Evolutionary conservation across 2,797 vertebrate species (phyloP).

Genomic region (Amazona finschi): DNA sequence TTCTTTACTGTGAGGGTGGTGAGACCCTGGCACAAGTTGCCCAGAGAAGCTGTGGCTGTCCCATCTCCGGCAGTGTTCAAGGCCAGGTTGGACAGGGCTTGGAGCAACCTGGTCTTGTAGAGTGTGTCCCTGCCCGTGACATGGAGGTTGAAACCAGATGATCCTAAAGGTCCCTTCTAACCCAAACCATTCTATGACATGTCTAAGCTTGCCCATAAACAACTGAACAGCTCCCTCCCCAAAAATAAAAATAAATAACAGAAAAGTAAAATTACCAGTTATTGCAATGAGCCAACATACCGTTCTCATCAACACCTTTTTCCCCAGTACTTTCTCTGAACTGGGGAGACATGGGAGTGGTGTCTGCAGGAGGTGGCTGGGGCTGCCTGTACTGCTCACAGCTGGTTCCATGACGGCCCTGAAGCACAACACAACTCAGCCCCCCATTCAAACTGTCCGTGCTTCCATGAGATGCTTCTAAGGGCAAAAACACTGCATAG

Average conservation of each 20-base stretch:
- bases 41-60: not conserved
- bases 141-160: not conserved
- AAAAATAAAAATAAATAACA: not conserved
- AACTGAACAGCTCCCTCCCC: not conserved
- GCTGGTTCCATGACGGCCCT: not conserved
- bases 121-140: not conserved
- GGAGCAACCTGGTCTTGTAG: not conserved
- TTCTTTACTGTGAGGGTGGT: not conserved
- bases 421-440: not conserved
- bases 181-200: not conserved
- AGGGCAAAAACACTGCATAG: not conserved
- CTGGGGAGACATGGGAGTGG: not conserved
- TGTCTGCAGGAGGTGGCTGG: not conserved
- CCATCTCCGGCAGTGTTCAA: not conserved
- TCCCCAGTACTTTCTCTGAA: not conserved
- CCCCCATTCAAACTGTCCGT: rapidly evolving
- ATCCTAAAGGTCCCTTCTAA: not conserved
- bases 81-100: not conserved
- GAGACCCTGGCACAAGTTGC: not conserved
- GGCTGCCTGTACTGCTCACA: not conserved
- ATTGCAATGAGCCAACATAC: not conserved
- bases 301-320: not conserved
- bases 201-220: not conserved
- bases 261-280: not conserved
- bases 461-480: not conserved